Conservation (phyloP, 2,113 vertebrate species). For the Loxodonta africana region DNA sequence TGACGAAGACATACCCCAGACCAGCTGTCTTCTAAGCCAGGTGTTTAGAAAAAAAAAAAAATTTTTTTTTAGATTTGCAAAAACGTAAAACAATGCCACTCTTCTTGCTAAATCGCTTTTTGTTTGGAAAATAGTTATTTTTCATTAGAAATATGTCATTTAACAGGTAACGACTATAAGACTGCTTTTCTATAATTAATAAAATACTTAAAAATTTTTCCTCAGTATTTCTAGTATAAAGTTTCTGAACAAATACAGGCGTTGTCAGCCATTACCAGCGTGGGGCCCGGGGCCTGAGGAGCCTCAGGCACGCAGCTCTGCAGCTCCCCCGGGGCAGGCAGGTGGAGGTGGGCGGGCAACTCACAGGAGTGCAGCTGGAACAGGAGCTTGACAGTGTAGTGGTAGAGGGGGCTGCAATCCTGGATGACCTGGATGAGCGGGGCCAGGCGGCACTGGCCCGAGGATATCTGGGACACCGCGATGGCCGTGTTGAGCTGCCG, state of each 20-base stretch:
- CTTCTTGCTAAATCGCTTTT: neutral
- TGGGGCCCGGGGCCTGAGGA: no score
- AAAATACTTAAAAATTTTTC: neutral
- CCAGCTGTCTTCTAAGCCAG: rapidly evolving
- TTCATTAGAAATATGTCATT: neutral
- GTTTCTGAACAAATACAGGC: no score
- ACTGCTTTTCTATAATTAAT: no score
- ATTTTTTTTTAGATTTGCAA: no score
- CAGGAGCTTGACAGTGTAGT: slow-evolving; percentile 97
- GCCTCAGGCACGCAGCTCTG: no score
- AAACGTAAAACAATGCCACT: rapidly evolving
- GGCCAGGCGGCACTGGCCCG: slow-evolving; percentile 97
- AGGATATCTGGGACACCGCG: slow-evolving; percentile 95
- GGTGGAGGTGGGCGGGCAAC: slow-evolving; percentile 65
- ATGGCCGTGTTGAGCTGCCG: slow-evolving; percentile 97
- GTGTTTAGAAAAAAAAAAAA: neutral
- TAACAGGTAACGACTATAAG: neutral
- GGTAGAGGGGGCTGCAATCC: slow-evolving; percentile 98
- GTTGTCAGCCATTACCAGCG: no score
- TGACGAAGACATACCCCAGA: rapidly evolving
- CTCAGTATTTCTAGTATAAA: no score
- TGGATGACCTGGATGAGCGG: slow-evolving; percentile 98
- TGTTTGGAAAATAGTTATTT: neutral
- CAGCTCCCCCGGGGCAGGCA: no score
- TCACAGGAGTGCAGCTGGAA: slow-evolving; percentile 99